Percentiles rank a stretch among this genome's conserved stretches.
phyloP scores from a whole-genome alignment of 2,113 vertebrate genomes.

The Strix aluco region DNA sequence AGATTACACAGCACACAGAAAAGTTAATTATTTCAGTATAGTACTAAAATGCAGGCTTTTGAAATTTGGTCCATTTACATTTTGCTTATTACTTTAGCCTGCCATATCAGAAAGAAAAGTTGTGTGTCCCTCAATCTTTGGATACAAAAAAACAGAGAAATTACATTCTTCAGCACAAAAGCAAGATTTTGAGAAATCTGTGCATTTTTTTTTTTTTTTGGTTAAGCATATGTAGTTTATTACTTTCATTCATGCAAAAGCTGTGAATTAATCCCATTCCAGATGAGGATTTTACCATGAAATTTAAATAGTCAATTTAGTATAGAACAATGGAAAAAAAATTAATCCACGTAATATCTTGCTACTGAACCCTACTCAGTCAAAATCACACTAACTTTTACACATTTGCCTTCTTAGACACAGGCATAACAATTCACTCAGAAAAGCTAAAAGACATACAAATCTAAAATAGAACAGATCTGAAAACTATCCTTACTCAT shows the following conservation, averaged over 20 bases:
- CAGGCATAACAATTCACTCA: not conserved
- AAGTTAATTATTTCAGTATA: not conserved
- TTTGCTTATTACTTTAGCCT: slow-evolving; percentile 17
- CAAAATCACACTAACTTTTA: not conserved
- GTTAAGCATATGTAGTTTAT: not conserved
- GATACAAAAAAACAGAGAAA: not conserved
- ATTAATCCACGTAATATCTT: not conserved
- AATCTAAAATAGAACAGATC: not conserved
- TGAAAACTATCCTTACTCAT: not conserved
- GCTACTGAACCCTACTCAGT: not conserved
- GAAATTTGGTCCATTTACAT: slow-evolving; percentile 45
- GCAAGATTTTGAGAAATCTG: slow-evolving; percentile 2
- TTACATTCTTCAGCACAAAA: slow-evolving; percentile 30
- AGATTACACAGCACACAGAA: not conserved
- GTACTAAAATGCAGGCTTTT: slow-evolving; percentile 8
- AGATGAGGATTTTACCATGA: not conserved
- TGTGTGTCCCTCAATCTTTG: not conserved
- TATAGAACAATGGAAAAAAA: not conserved
- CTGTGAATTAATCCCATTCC: slow-evolving; percentile 14
- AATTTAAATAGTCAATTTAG: not conserved
- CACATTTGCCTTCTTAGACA: not conserved
- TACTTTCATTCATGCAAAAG: slow-evolving; percentile 22
- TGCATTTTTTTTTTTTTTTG: not conserved
- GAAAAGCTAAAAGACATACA: not conserved
- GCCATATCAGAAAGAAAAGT: not conserved